phyloP scores from a whole-genome alignment of 2,888 invertebrate species.

The Cenopis cana region DNA sequence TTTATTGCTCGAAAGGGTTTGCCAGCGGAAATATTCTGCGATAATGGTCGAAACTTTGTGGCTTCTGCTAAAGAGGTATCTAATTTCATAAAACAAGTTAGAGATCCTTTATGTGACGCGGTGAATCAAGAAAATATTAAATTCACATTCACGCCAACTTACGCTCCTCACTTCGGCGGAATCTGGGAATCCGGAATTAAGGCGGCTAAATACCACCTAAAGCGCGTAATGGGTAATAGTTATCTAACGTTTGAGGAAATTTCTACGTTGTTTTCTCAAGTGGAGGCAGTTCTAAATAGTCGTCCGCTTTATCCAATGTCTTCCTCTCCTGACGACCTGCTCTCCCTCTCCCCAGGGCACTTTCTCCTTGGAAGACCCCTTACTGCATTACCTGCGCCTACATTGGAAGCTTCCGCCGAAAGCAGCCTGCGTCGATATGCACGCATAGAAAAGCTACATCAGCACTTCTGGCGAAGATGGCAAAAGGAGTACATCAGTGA shows the following conservation, averaged over 20 bases:
- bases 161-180: constrained; percentile 2
- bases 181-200: constrained; percentile 5
- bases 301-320: constrained; percentile 7
- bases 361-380: constrained; percentile 9
- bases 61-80: constrained; percentile 49
- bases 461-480: constrained; percentile 6
- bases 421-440: neutral
- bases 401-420: neutral
- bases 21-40: constrained; percentile 52
- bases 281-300: constrained; percentile 33
- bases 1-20: constrained; percentile 43
- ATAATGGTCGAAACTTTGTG: constrained; percentile 54
- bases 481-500: neutral
- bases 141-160: constrained; percentile 1
- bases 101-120: constrained; percentile 46
- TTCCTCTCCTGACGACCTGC: constrained; percentile 8
- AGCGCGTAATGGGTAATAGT: constrained; percentile 22
- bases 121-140: constrained; percentile 47
- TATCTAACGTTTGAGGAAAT: constrained; percentile 31
- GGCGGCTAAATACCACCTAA: constrained; percentile 16
- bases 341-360: constrained; percentile 12
- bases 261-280: constrained; percentile 18
- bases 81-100: constrained; percentile 45
- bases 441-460: neutral
- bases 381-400: constrained; percentile 5